Evolutionary conservation across 2,797 vertebrate species (phyloP), one percentile per base, ranked within the genome.

Genomic region (Hafferia zeledoni): DNA sequence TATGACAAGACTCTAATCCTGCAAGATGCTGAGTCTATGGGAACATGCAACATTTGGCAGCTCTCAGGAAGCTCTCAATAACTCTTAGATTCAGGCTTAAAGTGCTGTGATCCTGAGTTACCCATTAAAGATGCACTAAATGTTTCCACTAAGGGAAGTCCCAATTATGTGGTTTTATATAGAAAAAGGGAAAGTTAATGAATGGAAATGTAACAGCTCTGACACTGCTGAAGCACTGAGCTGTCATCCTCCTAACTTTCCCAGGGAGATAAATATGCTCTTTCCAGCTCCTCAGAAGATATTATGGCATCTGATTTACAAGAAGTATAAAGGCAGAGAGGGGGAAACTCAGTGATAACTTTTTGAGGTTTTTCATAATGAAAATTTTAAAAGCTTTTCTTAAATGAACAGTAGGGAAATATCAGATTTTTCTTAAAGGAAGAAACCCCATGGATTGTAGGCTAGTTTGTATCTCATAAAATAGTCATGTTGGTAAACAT

Each of bases 111-210:
- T 95, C 87, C 90, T 95, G 64, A 83, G 90, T 49, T 2, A 53
- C 89, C 82, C 59, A 80, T 85, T 91, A 95, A 95, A 87, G 89
- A 91, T 79, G 67, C 75, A 72, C 89, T 95, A 92, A 96, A 91
- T 74, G 80, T 83, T 96, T 93, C 90, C 88, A 92, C 87, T 90
- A 91, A 95, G 91, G 94, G 92, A 96, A 93, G 93, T 94, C 93
- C 96, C 93, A 95, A 86, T 95, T 95, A 93, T 82, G 43, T 67
- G 35, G 23, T 94, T 96, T 95, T 95, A 94, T 93, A 93, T 76
- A 90, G 78, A 93, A 95, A 93, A 95, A 95, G 47, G 46, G 89
- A 74, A 90, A 92, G 70, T 90, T 95, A 96, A 95, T 96, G 92
- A 96, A 94, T 89, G 94, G 94, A 95, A 94, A 96, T 93, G 80